Evolutionary conservation across 2,113 vertebrate species (phyloP), one percentile per base, ranked within the genome.

Genomic region (Sander vitreus): DNA sequence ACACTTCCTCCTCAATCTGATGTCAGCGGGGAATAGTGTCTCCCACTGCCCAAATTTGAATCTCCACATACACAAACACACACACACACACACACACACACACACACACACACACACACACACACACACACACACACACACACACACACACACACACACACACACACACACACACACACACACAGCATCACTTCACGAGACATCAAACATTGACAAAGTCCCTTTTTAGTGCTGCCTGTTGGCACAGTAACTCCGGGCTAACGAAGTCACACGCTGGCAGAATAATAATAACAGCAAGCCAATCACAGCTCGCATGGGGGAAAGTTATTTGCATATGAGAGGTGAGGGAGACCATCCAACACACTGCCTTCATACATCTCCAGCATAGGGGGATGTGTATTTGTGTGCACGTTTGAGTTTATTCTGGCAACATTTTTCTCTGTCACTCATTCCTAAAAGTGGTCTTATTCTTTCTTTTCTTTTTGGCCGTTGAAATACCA

Each of bases 191-290:
- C 88, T 93, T 94, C 89, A 93, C 82, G 50, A 92, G 86, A 95
- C 94, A 93, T 95, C 94, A 95, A 94, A 96, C 94, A 95, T 90
- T 94, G 93, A 96, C 95, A 96, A 95, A 95, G 95, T 95, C 94
- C 85, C 95, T 95, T 96, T 96, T 95, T 95, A 95, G 92, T 93
- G 92, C 90, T 93, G 93, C 90, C 93, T 95, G 93, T 95, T 95
- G 95, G 95, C 95, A 96, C 93, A 91, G 94, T 92, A 95, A 93
- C 94, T 90, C 84, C 54, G 27, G 91, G 91, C 95, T 94, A 95
- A 95, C 92, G 90, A 94, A 95, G 93, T 94, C 94, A 92, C 84
- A 95, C 92, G 88, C 91, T 94, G 88, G 90, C 91, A 89, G 95
- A 95, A 96, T 95, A 93, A 94, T 95, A 96, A 96, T 94, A 92